Percentiles rank a stretch among this genome's conserved stretches.
Conservation (phyloP, 2,888 invertebrate genomes). For the Agrotis exclamationis region DNA sequence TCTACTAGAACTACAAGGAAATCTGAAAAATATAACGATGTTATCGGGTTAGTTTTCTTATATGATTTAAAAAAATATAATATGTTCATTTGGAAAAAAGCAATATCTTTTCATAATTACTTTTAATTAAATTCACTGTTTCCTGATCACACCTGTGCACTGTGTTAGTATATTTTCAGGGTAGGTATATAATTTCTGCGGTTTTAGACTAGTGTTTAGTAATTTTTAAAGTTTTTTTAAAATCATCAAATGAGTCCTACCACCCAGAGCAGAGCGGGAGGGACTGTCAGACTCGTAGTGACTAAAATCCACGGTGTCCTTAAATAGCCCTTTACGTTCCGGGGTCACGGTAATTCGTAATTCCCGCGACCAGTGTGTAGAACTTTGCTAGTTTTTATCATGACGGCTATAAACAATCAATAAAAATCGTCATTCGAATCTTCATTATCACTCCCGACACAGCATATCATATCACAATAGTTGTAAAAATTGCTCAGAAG, state of each 20-base stretch:
- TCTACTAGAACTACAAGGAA: not conserved
- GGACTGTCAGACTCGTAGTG: too few species aligned
- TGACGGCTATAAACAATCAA: not conserved
- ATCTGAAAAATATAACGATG: not conserved
- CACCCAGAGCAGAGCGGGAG: too few species aligned
- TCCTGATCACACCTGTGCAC: not conserved
- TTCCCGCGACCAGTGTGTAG: not conserved
- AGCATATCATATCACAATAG: not conserved
- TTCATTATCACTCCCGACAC: too few species aligned
- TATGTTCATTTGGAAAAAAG: not conserved
- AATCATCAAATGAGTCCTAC: too few species aligned
- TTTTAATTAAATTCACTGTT: not conserved
- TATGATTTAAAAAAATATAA: not conserved
- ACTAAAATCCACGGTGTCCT: too few species aligned
- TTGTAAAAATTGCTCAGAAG: conserved; percentile 20
- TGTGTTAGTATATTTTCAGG: not conserved
- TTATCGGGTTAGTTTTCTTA: not conserved
- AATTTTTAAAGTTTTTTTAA: too few species aligned
- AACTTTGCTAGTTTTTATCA: not conserved
- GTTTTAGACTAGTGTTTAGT: too few species aligned
- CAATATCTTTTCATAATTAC: not conserved
- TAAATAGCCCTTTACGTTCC: too few species aligned
- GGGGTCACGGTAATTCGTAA: too few species aligned
- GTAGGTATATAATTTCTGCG: not conserved
- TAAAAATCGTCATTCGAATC: too few species aligned